Conservation (phyloP, 2,113 vertebrate genomes). For the Lepisosteus osseus region DNA sequence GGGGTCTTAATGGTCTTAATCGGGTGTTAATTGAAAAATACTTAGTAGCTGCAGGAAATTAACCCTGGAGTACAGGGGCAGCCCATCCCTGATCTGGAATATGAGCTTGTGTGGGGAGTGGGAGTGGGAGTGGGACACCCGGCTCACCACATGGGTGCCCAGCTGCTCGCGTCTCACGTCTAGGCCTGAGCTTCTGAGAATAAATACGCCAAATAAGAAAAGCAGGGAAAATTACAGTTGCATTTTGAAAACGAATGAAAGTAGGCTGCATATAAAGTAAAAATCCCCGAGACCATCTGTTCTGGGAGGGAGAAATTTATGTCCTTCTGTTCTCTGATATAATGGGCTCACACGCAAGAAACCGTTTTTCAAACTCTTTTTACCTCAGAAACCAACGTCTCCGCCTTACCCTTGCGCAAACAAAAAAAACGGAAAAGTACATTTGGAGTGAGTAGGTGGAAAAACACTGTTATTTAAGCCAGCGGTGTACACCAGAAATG, state of each 20-base stretch:
- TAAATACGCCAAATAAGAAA: not conserved
- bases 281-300: not conserved
- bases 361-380: not conserved
- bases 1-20: no score
- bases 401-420: not conserved
- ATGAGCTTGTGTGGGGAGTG: no score
- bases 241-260: not conserved
- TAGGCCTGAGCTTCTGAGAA: no score
- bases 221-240: not conserved
- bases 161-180: no score
- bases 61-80: no score
- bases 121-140: no score
- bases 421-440: not conserved
- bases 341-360: not conserved
- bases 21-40: no score
- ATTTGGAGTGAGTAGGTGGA: not conserved
- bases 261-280: not conserved
- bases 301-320: not conserved
- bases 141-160: no score
- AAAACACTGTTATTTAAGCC: not conserved
- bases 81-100: no score
- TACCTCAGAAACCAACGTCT: not conserved
- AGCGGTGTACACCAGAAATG: not conserved
- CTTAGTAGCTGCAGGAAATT: no score
- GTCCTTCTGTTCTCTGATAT: conserved; percentile 4